phyloP scores from a whole-genome alignment of 2,113 vertebrate genomes.

The Psittacula cyanocephala region DNA sequence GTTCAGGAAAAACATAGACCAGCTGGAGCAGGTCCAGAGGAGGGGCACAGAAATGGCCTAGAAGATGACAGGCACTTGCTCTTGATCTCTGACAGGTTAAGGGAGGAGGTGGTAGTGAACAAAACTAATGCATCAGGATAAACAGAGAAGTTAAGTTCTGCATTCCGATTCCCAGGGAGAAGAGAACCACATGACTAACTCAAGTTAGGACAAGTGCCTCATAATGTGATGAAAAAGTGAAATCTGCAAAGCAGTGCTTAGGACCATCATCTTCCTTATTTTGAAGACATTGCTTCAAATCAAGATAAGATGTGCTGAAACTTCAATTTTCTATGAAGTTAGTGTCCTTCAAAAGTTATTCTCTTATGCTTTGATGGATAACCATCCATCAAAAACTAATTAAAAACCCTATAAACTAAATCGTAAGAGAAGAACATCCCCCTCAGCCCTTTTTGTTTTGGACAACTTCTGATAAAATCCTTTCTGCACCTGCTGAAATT shows the following conservation, averaged over 20 bases:
- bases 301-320: background rate
- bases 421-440: background rate
- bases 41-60: background rate
- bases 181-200: background rate
- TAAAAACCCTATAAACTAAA: background rate
- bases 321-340: background rate
- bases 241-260: background rate
- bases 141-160: background rate
- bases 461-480: background rate
- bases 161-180: background rate
- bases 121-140: background rate
- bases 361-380: background rate
- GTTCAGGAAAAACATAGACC: accelerated
- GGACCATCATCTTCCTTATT: background rate
- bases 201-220: background rate
- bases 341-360: background rate
- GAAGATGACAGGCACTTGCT: background rate
- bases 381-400: background rate
- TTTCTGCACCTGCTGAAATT: background rate
- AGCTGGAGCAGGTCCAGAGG: background rate
- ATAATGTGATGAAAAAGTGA: background rate
- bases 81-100: background rate
- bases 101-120: background rate
- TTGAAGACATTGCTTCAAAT: background rate
- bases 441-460: background rate